Evolutionary conservation across 2,113 vertebrate genomes (phyloP), one percentile per base, ranked within the genome.

Genomic region (Scomber scombrus): DNA sequence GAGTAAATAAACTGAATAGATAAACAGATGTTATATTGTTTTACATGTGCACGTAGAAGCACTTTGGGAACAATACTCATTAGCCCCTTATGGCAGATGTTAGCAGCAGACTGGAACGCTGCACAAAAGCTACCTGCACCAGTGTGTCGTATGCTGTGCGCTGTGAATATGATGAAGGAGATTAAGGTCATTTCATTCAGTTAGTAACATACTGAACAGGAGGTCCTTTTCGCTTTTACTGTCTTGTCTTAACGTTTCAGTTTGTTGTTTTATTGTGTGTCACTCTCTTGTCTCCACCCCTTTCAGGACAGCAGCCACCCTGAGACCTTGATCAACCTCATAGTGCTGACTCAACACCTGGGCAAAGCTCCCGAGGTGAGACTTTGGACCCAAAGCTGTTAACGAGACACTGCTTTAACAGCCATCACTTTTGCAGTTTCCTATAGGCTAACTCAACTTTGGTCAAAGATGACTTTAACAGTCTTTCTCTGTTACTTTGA

Each of bases 331-430:
- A 94, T 99, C 92, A 99, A 99, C 91, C 95, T 99, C 0, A 94
- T 97, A 0, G 96, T 98, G 72, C 95, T 99, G 58, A 97, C 96
- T 0, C 98, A 99, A 89, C 98, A 99, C 90, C 78, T 98, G 86
- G 97, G 97, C 75, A 99, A 99, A 84, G 73, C 97, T 16, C 97
- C 97, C 0, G 98, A 99, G 97, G 98, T 98, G 89, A 95, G 95
- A 76, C 64, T 49, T 82, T 92, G 81, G 55, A 87, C 85, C 50
- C 19, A 19, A 56, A 61, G 29, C 29, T 11, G 16, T 83, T 78
- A 82, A 18, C 4, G 2, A 78, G 4, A 3, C 14, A 3, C 15
- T 62, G 3, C 16, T 71, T 23, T 54, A 62, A 82, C 57, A 43
- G 13, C 10, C 18, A 7, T 69, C 45, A 12, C 45, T 71, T 71